phyloP scores from a whole-genome alignment of 2,888 invertebrate species.

The Pogonocherus hispidulus region DNA sequence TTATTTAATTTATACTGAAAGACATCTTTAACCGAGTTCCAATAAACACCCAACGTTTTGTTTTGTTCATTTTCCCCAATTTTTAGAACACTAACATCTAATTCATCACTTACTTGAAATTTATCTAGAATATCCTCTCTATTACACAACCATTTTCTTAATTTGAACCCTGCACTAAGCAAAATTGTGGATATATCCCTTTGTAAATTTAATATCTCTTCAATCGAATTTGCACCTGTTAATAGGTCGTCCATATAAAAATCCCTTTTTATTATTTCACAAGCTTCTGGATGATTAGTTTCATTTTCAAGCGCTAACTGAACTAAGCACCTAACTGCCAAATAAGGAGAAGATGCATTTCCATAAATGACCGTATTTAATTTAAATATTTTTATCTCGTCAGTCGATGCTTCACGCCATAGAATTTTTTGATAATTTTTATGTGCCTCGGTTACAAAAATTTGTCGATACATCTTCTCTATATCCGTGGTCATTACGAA shows the following conservation, averaged over 20 bases:
- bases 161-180: neutral
- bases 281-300: conserved; percentile 18
- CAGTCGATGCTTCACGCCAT: neutral
- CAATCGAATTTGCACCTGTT: conserved; percentile 9
- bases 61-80: neutral
- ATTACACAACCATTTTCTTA: conserved; percentile 10
- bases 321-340: conserved; percentile 15
- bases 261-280: conserved; percentile 20
- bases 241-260: conserved; percentile 18
- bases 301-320: conserved; percentile 23
- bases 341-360: conserved; percentile 19
- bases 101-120: too few species aligned
- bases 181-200: neutral
- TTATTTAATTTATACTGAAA: neutral
- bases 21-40: neutral
- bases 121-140: neutral
- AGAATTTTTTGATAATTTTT: conserved; percentile 4
- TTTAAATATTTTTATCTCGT: too few species aligned
- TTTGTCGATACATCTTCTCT: neutral
- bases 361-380: conserved; percentile 13
- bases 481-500: neutral
- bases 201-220: conserved; percentile 25
- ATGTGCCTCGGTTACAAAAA: too few species aligned
- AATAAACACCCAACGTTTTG: neutral
- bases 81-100: too few species aligned